Conservation (phyloP, 2,797 vertebrate genomes). For the Anableps anableps region DNA sequence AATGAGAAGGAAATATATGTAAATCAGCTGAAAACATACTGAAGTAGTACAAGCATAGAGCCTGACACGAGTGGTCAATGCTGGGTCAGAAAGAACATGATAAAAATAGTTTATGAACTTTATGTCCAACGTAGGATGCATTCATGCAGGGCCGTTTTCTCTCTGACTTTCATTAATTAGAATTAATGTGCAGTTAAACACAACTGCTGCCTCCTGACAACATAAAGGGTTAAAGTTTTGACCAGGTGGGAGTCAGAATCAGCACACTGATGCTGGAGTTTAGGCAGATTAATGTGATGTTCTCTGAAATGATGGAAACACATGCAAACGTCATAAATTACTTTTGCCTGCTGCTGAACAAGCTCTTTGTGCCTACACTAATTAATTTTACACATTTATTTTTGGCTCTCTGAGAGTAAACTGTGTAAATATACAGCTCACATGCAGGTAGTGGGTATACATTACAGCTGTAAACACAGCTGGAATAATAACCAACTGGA, state of each 20-base stretch:
- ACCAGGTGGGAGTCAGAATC: not conserved
- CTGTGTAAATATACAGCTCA: not conserved
- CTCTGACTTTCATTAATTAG: too few relatives aligned
- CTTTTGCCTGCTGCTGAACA: not conserved
- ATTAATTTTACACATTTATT: constrained; percentile 32
- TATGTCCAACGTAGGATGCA: not conserved
- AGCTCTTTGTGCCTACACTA: constrained; percentile 20
- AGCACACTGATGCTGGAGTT: not conserved
- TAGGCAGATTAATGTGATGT: not conserved
- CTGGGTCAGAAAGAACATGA: not conserved
- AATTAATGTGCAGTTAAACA: too few relatives aligned
- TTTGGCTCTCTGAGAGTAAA: constrained; percentile 21
- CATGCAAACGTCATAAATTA: not conserved
- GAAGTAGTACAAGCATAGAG: not conserved
- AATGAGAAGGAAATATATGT: not conserved
- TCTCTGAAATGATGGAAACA: not conserved
- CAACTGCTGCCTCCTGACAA: not conserved
- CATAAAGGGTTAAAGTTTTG: not conserved
- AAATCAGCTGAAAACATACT: not conserved
- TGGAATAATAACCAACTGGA: not conserved
- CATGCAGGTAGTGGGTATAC: not conserved
- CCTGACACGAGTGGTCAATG: not conserved
- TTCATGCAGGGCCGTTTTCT: not conserved
- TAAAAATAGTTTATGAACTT: not conserved
- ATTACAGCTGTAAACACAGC: constrained; percentile 3